Conservation (phyloP, 2,888 invertebrate genomes). For the Neocrepidodera transversa region DNA sequence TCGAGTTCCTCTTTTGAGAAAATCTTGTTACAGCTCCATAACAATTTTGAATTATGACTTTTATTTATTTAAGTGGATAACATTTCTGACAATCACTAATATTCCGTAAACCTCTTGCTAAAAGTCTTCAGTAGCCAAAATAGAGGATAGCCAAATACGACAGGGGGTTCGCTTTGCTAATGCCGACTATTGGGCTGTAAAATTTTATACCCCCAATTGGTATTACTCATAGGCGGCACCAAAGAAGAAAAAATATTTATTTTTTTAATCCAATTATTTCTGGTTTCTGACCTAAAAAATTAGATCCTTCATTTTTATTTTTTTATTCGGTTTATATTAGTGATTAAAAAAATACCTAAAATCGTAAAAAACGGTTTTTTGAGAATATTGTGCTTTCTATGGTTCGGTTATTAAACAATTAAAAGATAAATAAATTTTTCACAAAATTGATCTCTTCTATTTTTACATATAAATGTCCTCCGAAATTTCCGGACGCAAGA, state of each 20-base stretch:
- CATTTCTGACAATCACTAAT: conserved; percentile 34
- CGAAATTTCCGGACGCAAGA: no score
- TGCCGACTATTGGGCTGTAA: conserved; percentile 28
- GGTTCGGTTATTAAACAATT: no score
- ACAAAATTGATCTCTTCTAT: no score
- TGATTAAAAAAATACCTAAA: no score
- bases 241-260: background rate
- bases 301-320: no score
- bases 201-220: conserved; percentile 17
- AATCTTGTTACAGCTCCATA: conserved; percentile 13
- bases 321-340: no score
- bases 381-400: no score
- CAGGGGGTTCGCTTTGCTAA: conserved; percentile 23
- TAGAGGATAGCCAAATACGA: conserved; percentile 22
- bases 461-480: no score
- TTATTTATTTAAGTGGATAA: conserved; percentile 37
- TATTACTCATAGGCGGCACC: conserved; percentile 2
- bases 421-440: no score
- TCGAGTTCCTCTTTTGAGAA: conserved; percentile 11
- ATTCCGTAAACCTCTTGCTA: conserved; percentile 28
- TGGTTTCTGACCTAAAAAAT: no score
- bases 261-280: no score
- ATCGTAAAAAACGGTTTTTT: no score
- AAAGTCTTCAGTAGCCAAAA: conserved; percentile 35
- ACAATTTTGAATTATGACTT: conserved; percentile 26